Base-by-base conservation (phyloP, 2,888 invertebrate genomes). In the Heliconius hortense region DNA sequence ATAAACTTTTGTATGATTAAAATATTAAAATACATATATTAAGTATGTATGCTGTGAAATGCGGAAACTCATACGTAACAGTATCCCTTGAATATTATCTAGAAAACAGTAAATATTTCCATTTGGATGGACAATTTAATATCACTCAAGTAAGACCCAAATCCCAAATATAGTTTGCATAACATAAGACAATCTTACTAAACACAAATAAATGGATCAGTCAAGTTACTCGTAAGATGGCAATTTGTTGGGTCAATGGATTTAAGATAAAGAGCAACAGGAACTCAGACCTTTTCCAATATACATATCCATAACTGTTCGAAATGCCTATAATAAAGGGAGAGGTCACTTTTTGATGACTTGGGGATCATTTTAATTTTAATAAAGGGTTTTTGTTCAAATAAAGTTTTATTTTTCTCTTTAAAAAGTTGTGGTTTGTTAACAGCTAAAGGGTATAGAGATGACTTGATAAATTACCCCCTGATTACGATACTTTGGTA, bases 141-240 rank as follows among this genome's bases (percentile, higher is more conserved):
- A 73, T 73, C 72, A 72, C 7, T 64, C 35, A 59, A 48, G 31
- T 26, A 43, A 48, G 76, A 70, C 62, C 74, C 64, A 26, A 75
- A 78, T 86, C 88, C 77, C 75, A 75, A 75, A 88, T 87, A 87
- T 89, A 88, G 88, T 90, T 90, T 90, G 87, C 89, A 90, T 91
- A 89, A 90, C 88, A 88, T 88, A 88, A 88, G 86, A 88, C 87
- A 87, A 84, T 31, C 74, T 86, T 86, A 60, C 88, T 89, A 88
- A 90, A 89, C 87, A 87, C 87, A 90, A 91, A 91, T 90, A 90
- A 90, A 91, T 89, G 89, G 87, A 87, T 87, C 83, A 85, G 85
- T 86, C 86, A 85, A 90, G 88, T 89, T 89, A 75, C 63, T 71
- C 43, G 56, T 73, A 89, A 90, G 89, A 88, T 86, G 88, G 88